A percentile compares a stretch with the other conserved stretches of the same genome.
Evolutionary conservation across 2,888 invertebrate species (phyloP).

Genomic region (Agriotes lineatus): DNA sequence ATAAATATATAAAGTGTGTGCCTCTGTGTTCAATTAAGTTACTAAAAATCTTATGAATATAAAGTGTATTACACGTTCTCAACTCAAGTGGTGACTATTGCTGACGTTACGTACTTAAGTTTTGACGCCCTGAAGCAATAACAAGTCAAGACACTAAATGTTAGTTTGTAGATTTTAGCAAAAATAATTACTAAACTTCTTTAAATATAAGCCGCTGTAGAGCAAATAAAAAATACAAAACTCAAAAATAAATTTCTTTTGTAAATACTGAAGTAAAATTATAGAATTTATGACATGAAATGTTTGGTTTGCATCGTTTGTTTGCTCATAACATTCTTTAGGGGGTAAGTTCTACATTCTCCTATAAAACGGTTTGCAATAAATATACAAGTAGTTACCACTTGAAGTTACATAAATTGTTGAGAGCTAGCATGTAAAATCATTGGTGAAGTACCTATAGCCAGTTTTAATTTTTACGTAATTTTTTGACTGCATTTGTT

Average conservation of each 20-base stretch:
- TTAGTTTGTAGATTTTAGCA: not conserved
- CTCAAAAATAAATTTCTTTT: too few relatives aligned
- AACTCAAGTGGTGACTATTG: conserved; percentile 29
- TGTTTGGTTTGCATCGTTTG: too few relatives aligned
- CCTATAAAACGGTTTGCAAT: too few relatives aligned
- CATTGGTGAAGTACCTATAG: not conserved
- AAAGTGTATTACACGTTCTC: not conserved
- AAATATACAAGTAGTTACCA: not conserved
- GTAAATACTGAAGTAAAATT: too few relatives aligned
- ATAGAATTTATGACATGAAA: too few relatives aligned
- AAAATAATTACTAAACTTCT: too few relatives aligned
- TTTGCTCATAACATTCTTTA: too few relatives aligned
- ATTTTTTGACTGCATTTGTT: too few relatives aligned
- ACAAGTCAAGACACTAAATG: conserved; percentile 6
- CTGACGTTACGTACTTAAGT: conserved; percentile 25
- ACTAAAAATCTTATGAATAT: conserved; percentile 38
- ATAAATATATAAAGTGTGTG: conserved; percentile 39
- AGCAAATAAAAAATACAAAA: too few relatives aligned
- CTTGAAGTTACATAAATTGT: not conserved
- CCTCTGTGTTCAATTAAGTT: conserved; percentile 44
- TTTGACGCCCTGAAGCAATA: conserved; percentile 11
- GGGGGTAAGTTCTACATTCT: too few relatives aligned
- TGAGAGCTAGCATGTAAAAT: not conserved
- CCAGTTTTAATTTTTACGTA: too few relatives aligned
- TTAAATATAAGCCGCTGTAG: too few relatives aligned